Base-by-base conservation (phyloP, 2,113 vertebrate genomes). In the Triplophysa siluroides region DNA sequence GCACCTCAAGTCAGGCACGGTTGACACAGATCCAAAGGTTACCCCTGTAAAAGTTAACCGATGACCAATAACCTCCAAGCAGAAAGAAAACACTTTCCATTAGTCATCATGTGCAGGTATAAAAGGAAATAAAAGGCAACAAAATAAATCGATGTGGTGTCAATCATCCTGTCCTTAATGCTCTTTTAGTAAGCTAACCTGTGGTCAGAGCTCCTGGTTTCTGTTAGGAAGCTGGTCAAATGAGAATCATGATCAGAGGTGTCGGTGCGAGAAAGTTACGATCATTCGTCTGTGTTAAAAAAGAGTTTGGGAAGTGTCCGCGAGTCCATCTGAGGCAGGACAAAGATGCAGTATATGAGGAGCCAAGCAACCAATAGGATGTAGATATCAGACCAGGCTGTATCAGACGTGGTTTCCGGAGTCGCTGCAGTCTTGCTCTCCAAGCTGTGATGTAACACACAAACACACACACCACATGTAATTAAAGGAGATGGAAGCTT, bases 331-430 rank as follows among this genome's bases (percentile, higher is more conserved):
- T 97, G 95, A 0, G 96, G 96, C 85, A 99, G 91, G 66, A 99
- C 89, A 87, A 95, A 89, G 72, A 96, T 87, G 87, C 95, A 98
- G 89, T 98, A 99, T 60, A 96, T 89, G 75, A 96, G 88, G 66
- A 96, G 87, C 97, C 97, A 98, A 81, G 96, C 92, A 83, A 96
- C 90, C 81, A 98, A 85, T n/a, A 96, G 86, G 50, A 96, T 90
- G 72, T 94, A 92, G 29, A 94, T 88, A 84, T 97, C 94, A 0
- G 76, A 66, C 41, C 79, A 66, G 29, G 14, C 68, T 18, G 75
- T 19, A 9, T 56, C 80, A 66, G 54, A 24, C n/a, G 62, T 24
- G 45, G 16, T 29, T n/a, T 21, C 81, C 26, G 65, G 12, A 16
- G 11, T 64, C 50, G 12, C 78, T 11, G 73, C 29, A 38, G 79